These are phyloP conservation scores for Zaprionus ghesquierei DNA, from an alignment of 1,140 invertebrate genomes.

Conservation along the genomic window DNA sequence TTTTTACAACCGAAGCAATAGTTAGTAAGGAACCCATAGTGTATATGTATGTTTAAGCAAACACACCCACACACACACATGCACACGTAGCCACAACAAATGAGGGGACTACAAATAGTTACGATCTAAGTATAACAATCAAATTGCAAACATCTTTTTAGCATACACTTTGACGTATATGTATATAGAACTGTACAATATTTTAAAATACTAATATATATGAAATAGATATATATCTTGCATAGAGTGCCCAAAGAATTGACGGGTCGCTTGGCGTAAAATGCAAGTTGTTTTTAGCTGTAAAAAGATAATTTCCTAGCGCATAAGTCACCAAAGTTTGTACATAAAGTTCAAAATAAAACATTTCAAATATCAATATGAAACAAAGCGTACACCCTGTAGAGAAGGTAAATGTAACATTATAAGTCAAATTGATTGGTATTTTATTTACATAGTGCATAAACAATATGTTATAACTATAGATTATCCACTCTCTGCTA, in stretches of 20 bases:
- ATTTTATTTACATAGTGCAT: slow-evolving; percentile 37
- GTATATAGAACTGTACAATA: not conserved
- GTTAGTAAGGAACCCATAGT: slow-evolving; percentile 9
- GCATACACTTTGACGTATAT: slow-evolving; percentile 12
- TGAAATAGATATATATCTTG: not conserved
- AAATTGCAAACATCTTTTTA: slow-evolving; percentile 44
- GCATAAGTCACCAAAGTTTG: slow-evolving; percentile 72
- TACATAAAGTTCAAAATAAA: slow-evolving; percentile 71
- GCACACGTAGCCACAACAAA: not conserved
- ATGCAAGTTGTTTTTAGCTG: slow-evolving; percentile 25
- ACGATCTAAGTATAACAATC: slow-evolving; percentile 49
- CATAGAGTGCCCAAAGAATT: too few relatives aligned
- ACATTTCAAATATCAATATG: slow-evolving; percentile 46
- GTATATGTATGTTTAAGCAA: slow-evolving; percentile 17
- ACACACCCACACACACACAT: slow-evolving; percentile 17
- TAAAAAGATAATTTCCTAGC: slow-evolving; percentile 46
- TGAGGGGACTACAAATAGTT: slow-evolving; percentile 42
- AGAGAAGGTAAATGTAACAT: not conserved
- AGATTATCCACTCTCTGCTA: not conserved
- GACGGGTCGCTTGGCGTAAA: not conserved
- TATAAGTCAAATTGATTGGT: not conserved
- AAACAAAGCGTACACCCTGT: not conserved
- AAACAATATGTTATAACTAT: not conserved
- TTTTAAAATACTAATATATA: not conserved
- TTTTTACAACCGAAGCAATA: slow-evolving; percentile 20